phyloP scores from a whole-genome alignment of 1,140 invertebrate genomes.

The Panulirus ornatus region DNA sequence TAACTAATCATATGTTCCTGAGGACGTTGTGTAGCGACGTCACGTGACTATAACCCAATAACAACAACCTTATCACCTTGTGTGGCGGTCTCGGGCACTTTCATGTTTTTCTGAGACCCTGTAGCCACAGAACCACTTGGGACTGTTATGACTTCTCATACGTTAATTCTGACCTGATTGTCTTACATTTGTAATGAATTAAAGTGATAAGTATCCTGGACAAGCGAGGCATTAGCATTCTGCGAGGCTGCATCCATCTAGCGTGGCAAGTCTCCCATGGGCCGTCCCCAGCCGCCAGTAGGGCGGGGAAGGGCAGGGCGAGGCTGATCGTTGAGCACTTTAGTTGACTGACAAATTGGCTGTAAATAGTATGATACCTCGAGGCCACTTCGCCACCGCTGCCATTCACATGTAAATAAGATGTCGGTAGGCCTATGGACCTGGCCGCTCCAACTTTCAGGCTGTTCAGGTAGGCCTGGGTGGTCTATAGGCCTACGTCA shows the following conservation, averaged over 20 bases:
- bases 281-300: background rate
- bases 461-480: background rate
- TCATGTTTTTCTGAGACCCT: too few relatives aligned
- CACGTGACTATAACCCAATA: too few relatives aligned
- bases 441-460: constrained; percentile 8
- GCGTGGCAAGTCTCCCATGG: background rate
- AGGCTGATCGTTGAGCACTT: constrained; percentile 14
- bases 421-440: constrained; percentile 45
- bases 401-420: constrained; percentile 50
- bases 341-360: constrained; percentile 61
- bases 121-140: too few relatives aligned
- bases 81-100: too few relatives aligned
- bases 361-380: constrained; percentile 54
- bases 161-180: too few relatives aligned
- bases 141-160: too few relatives aligned
- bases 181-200: too few relatives aligned
- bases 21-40: too few relatives aligned
- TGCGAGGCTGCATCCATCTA: background rate
- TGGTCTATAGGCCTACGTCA: background rate
- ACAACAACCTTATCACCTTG: too few relatives aligned
- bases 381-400: constrained; percentile 59
- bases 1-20: too few relatives aligned
- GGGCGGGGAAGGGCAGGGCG: background rate
- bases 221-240: background rate
- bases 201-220: too few relatives aligned